Evolutionary conservation across 2,113 vertebrate species (phyloP).

Genomic region (Casuarius casuarius): DNA sequence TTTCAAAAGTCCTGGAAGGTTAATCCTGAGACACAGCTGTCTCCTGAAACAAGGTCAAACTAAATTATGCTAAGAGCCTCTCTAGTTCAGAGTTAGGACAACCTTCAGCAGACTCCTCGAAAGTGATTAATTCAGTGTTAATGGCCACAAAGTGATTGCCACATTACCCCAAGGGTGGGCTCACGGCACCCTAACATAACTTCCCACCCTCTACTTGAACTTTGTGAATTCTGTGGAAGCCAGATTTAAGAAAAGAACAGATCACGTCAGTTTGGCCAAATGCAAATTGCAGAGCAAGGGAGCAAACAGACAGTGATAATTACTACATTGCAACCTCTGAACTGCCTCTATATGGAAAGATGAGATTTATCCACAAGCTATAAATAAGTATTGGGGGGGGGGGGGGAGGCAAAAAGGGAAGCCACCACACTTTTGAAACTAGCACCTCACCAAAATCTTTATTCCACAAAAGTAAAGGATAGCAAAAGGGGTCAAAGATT

Average conservation of each 20-base stretch:
- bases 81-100: not conserved
- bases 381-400: not conserved
- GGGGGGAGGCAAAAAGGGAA: too few relatives aligned
- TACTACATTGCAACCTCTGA: not conserved
- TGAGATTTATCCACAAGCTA: not conserved
- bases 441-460: not conserved
- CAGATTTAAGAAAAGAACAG: not conserved
- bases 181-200: not conserved
- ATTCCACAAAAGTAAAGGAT: not conserved
- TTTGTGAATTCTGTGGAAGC: not conserved
- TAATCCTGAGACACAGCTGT: not conserved
- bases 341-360: not conserved
- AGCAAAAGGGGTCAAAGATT: not conserved
- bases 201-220: not conserved
- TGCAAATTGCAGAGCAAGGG: not conserved
- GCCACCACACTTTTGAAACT: not conserved
- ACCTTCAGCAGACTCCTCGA: not conserved
- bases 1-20: not conserved
- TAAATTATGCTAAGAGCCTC: not conserved
- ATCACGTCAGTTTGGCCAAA: not conserved
- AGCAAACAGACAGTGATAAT: not conserved
- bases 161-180: not conserved
- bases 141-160: not conserved
- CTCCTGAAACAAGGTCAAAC: not conserved
- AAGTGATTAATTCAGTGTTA: not conserved